Conservation (phyloP, 2,888 invertebrate species). For the Auanema sp. region DNA sequence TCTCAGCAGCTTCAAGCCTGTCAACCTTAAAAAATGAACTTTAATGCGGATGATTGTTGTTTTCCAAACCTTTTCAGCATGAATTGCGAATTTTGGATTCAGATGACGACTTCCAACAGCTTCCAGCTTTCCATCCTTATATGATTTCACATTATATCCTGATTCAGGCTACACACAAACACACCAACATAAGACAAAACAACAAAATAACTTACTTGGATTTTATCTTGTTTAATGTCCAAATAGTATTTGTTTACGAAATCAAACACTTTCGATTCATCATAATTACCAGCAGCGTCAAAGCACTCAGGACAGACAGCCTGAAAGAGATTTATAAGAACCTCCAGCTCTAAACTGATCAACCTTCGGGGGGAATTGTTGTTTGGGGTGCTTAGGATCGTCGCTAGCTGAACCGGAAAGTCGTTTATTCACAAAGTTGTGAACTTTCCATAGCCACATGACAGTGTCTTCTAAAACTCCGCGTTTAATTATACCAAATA, state of each 20-base stretch:
- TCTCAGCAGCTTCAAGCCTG: slow-evolving; percentile 54
- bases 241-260: slow-evolving; percentile 58
- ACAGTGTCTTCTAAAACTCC: slow-evolving; percentile 75
- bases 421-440: slow-evolving; percentile 86
- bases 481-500: not conserved
- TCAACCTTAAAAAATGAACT: slow-evolving; percentile 44
- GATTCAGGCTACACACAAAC: slow-evolving; percentile 43
- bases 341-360: slow-evolving; percentile 6
- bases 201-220: slow-evolving; percentile 34
- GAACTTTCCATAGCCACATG: slow-evolving; percentile 90
- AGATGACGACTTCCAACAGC: slow-evolving; percentile 52
- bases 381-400: slow-evolving; percentile 85
- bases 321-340: slow-evolving; percentile 5
- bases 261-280: slow-evolving; percentile 49
- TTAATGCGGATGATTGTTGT: too few relatives aligned
- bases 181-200: slow-evolving; percentile 5
- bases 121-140: slow-evolving; percentile 56
- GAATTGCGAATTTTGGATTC: slow-evolving; percentile 58
- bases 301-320: slow-evolving; percentile 50
- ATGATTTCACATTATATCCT: slow-evolving; percentile 58
- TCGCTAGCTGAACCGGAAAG: slow-evolving; percentile 82
- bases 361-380: slow-evolving; percentile 63
- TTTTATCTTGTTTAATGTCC: slow-evolving; percentile 52
- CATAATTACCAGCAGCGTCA: slow-evolving; percentile 39
- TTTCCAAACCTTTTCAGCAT: slow-evolving; percentile 47